These are phyloP conservation scores for Eumaeus atala DNA, from an alignment of 1,140 invertebrate species.

Conservation along the genomic window DNA sequence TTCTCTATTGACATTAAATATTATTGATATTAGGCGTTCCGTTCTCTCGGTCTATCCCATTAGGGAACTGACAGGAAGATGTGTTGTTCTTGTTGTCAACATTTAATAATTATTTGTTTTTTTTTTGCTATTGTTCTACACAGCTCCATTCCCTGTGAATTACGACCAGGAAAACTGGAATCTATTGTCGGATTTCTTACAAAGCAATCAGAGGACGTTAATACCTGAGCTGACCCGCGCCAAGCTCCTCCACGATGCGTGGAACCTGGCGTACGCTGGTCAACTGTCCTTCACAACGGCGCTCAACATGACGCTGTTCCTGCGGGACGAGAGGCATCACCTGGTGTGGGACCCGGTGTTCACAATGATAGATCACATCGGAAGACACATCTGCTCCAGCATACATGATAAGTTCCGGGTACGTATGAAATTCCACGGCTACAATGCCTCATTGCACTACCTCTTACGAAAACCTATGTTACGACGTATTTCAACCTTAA, in stretches of 20 bases:
- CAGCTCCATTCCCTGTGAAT: constrained; percentile 87
- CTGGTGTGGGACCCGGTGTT: constrained; percentile 86
- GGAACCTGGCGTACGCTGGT: constrained; percentile 86
- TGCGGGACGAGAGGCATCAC: constrained; percentile 81
- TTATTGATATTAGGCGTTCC: no score
- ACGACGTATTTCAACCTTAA: no score
- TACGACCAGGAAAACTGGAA: constrained; percentile 88
- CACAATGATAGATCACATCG: constrained; percentile 85
- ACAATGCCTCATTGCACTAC: no score
- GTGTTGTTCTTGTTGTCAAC: no score
- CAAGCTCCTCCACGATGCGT: constrained; percentile 84
- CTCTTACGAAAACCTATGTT: no score
- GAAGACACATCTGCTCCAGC: constrained; percentile 78
- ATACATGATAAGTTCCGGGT: constrained; percentile 82
- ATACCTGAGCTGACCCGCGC: constrained; percentile 83
- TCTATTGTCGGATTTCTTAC: constrained; percentile 79
- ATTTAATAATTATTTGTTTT: no score
- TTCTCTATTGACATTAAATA: no score
- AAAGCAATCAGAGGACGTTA: constrained; percentile 62
- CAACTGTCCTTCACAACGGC: constrained; percentile 81
- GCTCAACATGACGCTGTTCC: constrained; percentile 83
- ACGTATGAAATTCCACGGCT: no score
- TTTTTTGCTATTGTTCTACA: no score
- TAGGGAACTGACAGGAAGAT: no score
- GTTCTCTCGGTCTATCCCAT: no score